Conservation (phyloP, 2,888 invertebrate species). For the Aspidiotus destructor region DNA sequence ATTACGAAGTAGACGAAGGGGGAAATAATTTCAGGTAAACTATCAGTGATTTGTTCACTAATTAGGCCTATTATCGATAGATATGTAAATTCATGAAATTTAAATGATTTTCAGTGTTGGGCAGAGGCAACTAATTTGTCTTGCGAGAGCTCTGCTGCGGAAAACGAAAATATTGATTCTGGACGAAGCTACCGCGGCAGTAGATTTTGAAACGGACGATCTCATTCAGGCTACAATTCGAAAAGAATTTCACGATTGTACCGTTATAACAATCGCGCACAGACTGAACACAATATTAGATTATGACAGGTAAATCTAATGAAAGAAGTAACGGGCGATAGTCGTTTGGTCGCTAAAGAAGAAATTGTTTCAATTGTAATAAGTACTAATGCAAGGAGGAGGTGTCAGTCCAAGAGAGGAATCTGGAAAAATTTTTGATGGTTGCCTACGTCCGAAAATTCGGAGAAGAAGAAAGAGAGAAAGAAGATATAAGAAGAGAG, state of each 20-base stretch:
- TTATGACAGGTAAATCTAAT: conserved; percentile 51
- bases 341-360: no score
- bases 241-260: conserved; percentile 73
- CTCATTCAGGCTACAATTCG: conserved; percentile 82
- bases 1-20: conserved; percentile 78
- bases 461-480: no score
- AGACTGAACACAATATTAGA: conserved; percentile 89
- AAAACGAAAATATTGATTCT: conserved; percentile 77
- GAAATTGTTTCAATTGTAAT: no score
- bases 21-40: conserved; percentile 61
- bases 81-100: background rate
- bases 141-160: conserved; percentile 71
- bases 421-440: no score
- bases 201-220: conserved; percentile 82
- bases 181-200: conserved; percentile 83
- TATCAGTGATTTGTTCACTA: background rate
- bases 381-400: no score
- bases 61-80: background rate
- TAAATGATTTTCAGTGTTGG: conserved; percentile 57
- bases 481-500: no score
- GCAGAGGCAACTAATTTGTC: conserved; percentile 76
- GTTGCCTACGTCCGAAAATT: no score
- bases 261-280: conserved; percentile 86
- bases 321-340: no score
- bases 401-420: no score